These are phyloP conservation scores for Rugalucina vietnamica DNA, from an alignment of 2,888 invertebrate species.

Conservation along the genomic window DNA sequence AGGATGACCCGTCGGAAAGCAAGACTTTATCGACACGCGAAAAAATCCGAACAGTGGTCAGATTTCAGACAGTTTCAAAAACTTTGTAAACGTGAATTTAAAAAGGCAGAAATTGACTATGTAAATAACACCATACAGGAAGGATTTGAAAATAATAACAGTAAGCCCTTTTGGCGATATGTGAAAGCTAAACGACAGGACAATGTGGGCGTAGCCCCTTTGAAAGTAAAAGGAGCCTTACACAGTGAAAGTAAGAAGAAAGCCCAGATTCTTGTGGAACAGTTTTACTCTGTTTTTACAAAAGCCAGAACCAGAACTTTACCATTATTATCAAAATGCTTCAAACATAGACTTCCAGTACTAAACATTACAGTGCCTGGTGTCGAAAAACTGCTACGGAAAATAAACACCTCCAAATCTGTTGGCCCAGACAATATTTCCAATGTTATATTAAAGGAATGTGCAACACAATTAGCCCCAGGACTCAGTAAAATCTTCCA, in stretches of 20 bases:
- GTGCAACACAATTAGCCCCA: conserved; percentile 18
- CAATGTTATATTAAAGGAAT: conserved; percentile 17
- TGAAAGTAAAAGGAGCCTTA: neutral
- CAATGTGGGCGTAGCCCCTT: neutral
- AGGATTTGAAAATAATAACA: neutral
- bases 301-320: neutral
- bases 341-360: neutral
- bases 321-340: neutral
- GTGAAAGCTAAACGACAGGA: neutral
- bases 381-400: conserved; percentile 2
- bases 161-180: neutral
- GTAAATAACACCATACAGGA: neutral
- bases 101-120: neutral
- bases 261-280: neutral
- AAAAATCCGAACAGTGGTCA: neutral
- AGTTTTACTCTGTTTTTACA: conserved; percentile 1
- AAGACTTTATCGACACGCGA: neutral
- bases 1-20: neutral
- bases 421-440: conserved; percentile 20
- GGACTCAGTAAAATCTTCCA: conserved; percentile 29
- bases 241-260: neutral
- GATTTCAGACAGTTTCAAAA: neutral
- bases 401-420: conserved; percentile 3
- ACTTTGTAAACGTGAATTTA: neutral
- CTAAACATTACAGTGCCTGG: neutral